phyloP scores from a whole-genome alignment of 2,113 vertebrate species.

The Elephantulus edwardii region DNA sequence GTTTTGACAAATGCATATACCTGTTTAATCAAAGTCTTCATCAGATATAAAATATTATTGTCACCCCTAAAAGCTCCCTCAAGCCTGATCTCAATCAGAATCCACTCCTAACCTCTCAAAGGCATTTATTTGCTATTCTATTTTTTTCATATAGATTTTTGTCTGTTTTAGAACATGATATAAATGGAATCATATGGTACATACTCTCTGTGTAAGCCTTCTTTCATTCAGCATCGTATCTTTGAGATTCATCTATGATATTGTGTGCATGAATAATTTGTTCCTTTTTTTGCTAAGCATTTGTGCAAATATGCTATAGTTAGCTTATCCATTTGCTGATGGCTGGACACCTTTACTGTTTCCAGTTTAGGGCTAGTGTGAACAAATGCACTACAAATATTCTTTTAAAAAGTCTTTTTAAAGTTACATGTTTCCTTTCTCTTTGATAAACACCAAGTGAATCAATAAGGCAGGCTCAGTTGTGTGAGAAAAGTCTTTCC shows the following conservation, averaged over 20 bases:
- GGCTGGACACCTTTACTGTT: not conserved
- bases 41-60: not conserved
- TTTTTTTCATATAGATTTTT: not conserved
- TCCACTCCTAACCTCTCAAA: not conserved
- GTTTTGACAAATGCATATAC: not conserved
- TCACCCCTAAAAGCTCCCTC: not conserved
- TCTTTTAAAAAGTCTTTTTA: not conserved
- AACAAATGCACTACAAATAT: not conserved
- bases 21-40: not conserved
- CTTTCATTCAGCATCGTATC: not conserved
- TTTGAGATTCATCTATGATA: not conserved
- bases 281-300: conserved; percentile 18
- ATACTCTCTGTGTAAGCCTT: not conserved
- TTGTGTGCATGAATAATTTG: not conserved
- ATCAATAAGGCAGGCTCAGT: not conserved
- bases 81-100: not conserved
- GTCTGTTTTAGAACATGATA: not conserved
- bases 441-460: not conserved
- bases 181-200: not conserved
- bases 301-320: not conserved
- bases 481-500: not conserved
- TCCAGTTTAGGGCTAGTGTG: not conserved
- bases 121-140: not conserved
- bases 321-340: not conserved
- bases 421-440: not conserved